A percentile compares a stretch with the other conserved stretches of the same genome.
Conservation (phyloP, 2,113 vertebrate genomes). For the Malurus elegans region DNA sequence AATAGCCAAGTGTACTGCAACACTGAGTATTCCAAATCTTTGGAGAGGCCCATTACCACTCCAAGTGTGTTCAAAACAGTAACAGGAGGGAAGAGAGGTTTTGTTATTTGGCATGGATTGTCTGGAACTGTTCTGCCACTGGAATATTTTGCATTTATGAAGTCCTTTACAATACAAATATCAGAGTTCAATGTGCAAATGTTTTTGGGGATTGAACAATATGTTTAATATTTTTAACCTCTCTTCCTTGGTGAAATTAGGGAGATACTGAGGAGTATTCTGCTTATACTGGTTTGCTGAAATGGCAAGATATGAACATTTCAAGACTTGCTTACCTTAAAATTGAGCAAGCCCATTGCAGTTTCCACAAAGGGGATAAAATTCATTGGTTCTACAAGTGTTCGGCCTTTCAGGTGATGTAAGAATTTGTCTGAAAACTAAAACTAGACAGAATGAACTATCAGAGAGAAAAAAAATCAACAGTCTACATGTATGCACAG, state of each 20-base stretch:
- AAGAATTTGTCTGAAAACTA: conserved; percentile 97
- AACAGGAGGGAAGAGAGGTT: background rate
- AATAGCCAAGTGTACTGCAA: background rate
- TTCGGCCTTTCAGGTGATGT: conserved; percentile 85
- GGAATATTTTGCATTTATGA: background rate
- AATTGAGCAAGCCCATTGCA: conserved; percentile 94
- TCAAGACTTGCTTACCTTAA: conserved; percentile 87
- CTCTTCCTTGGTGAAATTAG: background rate
- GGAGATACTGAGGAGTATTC: background rate
- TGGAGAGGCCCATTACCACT: background rate
- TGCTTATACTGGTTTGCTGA: background rate
- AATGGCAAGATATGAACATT: conserved; percentile 37
- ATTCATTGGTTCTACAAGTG: conserved; percentile 88
- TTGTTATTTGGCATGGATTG: background rate
- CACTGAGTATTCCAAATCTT: background rate
- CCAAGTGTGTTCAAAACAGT: background rate
- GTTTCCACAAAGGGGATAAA: conserved; percentile 99
- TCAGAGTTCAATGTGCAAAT: background rate
- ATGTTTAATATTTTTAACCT: background rate
- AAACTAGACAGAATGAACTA: conserved; percentile 68
- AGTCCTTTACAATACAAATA: background rate
- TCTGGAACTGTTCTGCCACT: background rate
- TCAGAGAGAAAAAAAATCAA: background rate
- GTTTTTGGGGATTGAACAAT: background rate
- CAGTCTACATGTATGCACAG: background rate